These are phyloP conservation scores for Procambarus virginalis DNA, from an alignment of 1,140 invertebrate genomes.

Conservation along the genomic window DNA sequence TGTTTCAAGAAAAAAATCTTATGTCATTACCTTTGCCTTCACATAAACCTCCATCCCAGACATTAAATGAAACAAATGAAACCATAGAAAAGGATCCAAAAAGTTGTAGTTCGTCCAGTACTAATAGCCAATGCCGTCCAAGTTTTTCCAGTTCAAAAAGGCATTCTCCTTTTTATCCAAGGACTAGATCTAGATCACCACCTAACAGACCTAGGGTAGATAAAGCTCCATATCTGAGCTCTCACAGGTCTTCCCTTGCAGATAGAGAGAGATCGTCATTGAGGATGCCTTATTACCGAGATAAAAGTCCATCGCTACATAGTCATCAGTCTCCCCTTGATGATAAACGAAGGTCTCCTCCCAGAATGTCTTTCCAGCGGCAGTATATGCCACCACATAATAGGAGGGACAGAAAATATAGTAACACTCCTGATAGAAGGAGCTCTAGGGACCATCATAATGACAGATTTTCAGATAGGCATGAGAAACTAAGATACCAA, in stretches of 20 bases:
- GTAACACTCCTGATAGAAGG: neutral
- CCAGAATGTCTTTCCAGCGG: slow-evolving; percentile 34
- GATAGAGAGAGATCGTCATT: slow-evolving; percentile 29
- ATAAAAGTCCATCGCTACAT: neutral
- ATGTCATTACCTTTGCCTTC: slow-evolving; percentile 45
- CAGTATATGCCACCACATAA: neutral
- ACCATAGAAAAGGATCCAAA: neutral
- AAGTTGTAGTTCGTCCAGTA: neutral
- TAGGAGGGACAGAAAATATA: slow-evolving; percentile 16
- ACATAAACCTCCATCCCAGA: slow-evolving; percentile 6
- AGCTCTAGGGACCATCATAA: neutral
- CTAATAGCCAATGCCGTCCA: neutral
- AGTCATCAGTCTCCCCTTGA: slow-evolving; percentile 37
- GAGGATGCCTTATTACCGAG: slow-evolving; percentile 21
- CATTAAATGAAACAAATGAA: neutral
- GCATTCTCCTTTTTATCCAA: neutral
- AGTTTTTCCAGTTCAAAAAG: neutral
- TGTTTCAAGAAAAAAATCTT: slow-evolving; percentile 11
- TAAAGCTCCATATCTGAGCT: neutral
- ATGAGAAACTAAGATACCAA: neutral
- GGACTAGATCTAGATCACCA: neutral
- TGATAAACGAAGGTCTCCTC: slow-evolving; percentile 39
- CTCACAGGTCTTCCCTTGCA: slow-evolving; percentile 12
- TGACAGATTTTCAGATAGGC: neutral
- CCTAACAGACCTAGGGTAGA: neutral